Conservation (phyloP, 2,797 vertebrate genomes). For the Naso thynnoides region DNA sequence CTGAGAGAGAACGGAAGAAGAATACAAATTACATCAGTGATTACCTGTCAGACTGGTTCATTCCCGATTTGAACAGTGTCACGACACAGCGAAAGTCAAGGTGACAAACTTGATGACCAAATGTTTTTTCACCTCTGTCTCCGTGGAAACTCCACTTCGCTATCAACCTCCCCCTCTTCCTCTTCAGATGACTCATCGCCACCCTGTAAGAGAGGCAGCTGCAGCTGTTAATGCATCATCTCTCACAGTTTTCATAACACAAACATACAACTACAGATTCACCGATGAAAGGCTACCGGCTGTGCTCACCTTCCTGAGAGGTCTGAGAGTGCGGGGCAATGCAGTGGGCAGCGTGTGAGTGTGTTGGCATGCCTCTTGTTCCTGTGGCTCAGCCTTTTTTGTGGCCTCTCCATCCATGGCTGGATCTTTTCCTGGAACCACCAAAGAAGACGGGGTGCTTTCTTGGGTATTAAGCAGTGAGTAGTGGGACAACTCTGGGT, state of each 20-base stretch:
- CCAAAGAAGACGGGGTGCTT: constrained; percentile 61
- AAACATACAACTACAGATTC: constrained; percentile 17
- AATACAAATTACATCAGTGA: background rate
- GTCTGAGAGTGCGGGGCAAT: constrained; percentile 88
- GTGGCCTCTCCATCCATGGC: constrained; percentile 58
- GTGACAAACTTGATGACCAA: constrained; percentile 28
- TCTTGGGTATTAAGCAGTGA: constrained; percentile 79
- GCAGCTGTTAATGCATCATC: constrained; percentile 29
- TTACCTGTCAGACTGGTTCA: background rate
- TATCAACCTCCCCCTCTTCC: constrained; percentile 98
- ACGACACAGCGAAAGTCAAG: constrained; percentile 14
- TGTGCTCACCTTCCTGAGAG: constrained; percentile 90
- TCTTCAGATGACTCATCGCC: constrained; percentile 98
- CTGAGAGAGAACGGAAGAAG: constrained; percentile 71
- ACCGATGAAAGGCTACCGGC: background rate
- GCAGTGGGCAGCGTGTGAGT: constrained; percentile 80
- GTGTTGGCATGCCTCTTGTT: constrained; percentile 79
- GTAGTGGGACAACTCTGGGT: constrained; percentile 82
- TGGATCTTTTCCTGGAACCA: constrained; percentile 53
- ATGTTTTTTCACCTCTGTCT: constrained; percentile 91
- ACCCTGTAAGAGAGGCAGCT: constrained; percentile 81
- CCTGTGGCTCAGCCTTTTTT: constrained; percentile 64
- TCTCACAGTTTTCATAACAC: constrained; percentile 1
- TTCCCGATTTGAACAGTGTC: constrained; percentile 4
- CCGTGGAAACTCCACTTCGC: constrained; percentile 98